These are phyloP conservation scores for Orchesella cincta DNA, from an alignment of 1,140 invertebrate species.

Conservation along the genomic window DNA sequence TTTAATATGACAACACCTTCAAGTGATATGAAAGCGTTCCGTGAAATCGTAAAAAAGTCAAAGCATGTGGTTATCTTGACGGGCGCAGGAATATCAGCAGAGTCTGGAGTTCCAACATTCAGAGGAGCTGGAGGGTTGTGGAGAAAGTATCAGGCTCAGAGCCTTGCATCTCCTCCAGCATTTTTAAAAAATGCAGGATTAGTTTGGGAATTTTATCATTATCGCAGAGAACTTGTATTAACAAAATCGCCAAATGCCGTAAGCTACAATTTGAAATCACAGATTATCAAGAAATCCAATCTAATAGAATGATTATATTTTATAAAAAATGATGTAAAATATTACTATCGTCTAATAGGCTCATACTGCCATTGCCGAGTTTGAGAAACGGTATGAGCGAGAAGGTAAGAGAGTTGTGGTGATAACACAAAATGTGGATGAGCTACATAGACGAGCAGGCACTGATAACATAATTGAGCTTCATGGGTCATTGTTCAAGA, in stretches of 20 bases:
- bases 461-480: conserved; percentile 79
- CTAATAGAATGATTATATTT: background rate
- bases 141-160: conserved; percentile 69
- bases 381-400: conserved; percentile 65
- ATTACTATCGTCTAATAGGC: conserved; percentile 62
- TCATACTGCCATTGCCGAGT: conserved; percentile 76
- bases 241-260: conserved; percentile 69
- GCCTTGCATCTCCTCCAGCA: conserved; percentile 68
- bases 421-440: conserved; percentile 93
- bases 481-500: conserved; percentile 84
- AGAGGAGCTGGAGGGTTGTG: conserved; percentile 75
- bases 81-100: conserved; percentile 76
- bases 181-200: conserved; percentile 69
- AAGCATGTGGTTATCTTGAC: conserved; percentile 70
- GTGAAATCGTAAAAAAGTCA: conserved; percentile 61
- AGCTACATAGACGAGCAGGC: conserved; percentile 79
- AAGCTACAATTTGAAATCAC: background rate
- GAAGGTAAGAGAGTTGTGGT: conserved; percentile 68
- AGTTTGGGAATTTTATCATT: conserved; percentile 81
- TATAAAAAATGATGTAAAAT: too few species aligned
- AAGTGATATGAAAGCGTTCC: conserved; percentile 62
- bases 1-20: conserved; percentile 49
- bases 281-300: too few species aligned
- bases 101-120: conserved; percentile 81
- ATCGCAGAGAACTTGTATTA: conserved; percentile 67